Conservation (phyloP, 1,140 invertebrate species). For the Triops longicaudatus region DNA sequence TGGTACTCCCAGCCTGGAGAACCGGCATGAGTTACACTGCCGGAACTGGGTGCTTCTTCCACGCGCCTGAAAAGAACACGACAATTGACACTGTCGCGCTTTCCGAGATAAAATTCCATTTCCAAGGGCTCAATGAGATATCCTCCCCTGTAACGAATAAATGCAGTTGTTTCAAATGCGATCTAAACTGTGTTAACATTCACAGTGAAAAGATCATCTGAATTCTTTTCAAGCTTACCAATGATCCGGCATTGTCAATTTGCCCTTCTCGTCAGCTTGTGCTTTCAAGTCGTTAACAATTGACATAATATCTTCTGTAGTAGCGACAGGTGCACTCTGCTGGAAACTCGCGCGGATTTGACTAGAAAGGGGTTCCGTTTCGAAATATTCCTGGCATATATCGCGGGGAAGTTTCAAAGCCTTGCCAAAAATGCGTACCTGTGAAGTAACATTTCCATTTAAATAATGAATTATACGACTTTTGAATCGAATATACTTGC, state of each 20-base stretch:
- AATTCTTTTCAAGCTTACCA: background rate
- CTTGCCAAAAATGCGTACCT: constrained; percentile 18
- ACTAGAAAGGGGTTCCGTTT: constrained; percentile 3
- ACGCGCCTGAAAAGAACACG: constrained; percentile 16
- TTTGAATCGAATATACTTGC: background rate
- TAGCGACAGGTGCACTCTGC: background rate
- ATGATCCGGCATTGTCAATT: background rate
- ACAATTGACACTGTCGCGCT: constrained; percentile 16
- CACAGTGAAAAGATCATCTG: background rate
- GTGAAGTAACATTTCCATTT: background rate
- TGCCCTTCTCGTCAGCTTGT: background rate
- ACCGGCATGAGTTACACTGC: background rate
- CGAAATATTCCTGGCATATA: constrained; percentile 16
- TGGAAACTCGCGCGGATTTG: constrained; percentile 21
- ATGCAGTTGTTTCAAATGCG: background rate
- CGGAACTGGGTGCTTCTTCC: background rate
- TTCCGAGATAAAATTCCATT: constrained; percentile 23
- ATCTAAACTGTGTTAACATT: background rate
- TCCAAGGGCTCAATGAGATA: constrained; percentile 10
- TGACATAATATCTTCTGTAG: background rate
- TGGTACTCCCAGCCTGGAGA: constrained; percentile 15
- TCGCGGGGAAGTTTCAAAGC: background rate
- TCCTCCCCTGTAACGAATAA: background rate
- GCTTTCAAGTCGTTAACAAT: background rate
- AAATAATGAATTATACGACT: background rate